Evolutionary conservation across 2,113 vertebrate genomes (phyloP), one percentile per base, ranked within the genome.

Genomic region (Redunca redunca): DNA sequence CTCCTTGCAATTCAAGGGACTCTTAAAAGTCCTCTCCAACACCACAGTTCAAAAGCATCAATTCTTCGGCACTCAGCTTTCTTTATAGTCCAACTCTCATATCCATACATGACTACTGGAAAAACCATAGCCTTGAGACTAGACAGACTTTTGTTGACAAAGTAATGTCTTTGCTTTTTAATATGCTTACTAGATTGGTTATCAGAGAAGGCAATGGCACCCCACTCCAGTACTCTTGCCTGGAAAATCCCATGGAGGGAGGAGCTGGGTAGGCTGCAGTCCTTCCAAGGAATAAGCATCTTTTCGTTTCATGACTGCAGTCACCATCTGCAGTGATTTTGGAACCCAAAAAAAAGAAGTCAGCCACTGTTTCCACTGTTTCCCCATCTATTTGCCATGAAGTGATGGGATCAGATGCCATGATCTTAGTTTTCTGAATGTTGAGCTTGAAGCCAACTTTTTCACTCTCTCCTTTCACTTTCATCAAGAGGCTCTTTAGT

Each of bases 351-450:
- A 64, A 33, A 33, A 64, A 64, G 7, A 64, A 33, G 60, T 64
- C 30, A 64, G 60, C 6, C 15, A 33, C 28, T 7, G 0, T 64
- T 64, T 16, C 6, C 60, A 64, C 60, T 62, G 30, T 64, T 64
- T 16, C 14, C 28, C 60, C 30, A 33, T 33, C 14, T 64, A 33
- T 64, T 33, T 33, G 30, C 30, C 6, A 64, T 33, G 14, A 58
- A 64, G 60, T 33, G 14, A 33, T 0, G 0, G 30, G 60, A 62
- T 33, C 1, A 0, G 60, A 64, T 16, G 30, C 30, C 60, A 64
- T 33, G 30, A 33, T 16, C 30, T 64, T 64, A 64, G 60, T 64
- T 16, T 64, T 64, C 30, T 33, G 30, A 33, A 33, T 33, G 7
- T 64, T 64, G 60, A 64, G 14, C 30, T 64, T 62, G 15, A 64